Evolutionary conservation across 1,140 invertebrate species (phyloP).

Genomic region (Hypothenemus hampei): DNA sequence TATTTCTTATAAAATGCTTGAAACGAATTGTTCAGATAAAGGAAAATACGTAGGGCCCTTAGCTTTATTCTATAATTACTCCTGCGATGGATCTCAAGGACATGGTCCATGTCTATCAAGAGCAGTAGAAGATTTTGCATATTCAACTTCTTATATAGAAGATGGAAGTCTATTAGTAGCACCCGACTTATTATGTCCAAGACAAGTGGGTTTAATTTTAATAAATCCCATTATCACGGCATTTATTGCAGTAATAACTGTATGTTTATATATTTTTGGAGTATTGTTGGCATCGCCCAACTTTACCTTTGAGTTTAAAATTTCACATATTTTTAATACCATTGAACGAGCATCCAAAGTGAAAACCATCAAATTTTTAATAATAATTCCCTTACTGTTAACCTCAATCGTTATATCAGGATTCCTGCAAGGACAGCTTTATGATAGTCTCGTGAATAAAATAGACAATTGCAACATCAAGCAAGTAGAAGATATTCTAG

Average conservation of each 20-base stretch:
- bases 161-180: constrained; percentile 2
- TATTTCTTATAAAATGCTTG: background rate
- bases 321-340: no score
- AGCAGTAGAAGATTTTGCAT: background rate
- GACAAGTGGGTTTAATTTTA: background rate
- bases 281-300: background rate
- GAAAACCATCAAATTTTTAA: background rate
- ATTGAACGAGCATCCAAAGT: no score
- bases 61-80: background rate
- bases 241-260: background rate
- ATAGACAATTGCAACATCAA: background rate
- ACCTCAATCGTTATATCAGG: background rate
- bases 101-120: background rate
- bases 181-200: background rate
- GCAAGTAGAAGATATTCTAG: background rate
- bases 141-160: background rate
- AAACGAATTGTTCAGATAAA: background rate
- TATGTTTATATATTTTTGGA: background rate
- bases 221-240: no score
- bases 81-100: background rate
- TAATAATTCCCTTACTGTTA: background rate
- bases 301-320: no score
- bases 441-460: background rate
- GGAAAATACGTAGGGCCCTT: background rate
- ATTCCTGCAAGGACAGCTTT: background rate